Conservation (phyloP, 2,113 vertebrate species). For the Balaeniceps rex region DNA sequence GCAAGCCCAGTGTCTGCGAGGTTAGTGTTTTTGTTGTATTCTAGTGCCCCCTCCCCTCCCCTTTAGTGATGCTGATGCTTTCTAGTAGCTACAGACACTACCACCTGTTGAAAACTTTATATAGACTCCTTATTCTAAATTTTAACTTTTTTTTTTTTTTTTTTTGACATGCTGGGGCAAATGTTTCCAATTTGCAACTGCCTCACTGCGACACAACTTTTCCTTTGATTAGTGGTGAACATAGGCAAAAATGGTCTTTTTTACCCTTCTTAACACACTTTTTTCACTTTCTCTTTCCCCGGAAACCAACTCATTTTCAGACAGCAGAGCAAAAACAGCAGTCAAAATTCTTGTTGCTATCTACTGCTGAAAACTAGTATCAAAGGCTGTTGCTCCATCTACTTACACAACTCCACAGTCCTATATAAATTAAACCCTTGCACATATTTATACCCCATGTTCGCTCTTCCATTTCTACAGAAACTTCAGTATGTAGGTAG, state of each 20-base stretch:
- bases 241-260: neutral
- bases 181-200: neutral
- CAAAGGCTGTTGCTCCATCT: neutral
- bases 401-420: neutral
- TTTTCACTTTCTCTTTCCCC: neutral
- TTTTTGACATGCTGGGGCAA: neutral
- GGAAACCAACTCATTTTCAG: neutral
- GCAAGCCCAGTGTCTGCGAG: neutral
- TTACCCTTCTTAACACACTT: neutral
- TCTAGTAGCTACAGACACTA: neutral
- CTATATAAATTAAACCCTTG: neutral
- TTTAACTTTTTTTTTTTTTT: neutral
- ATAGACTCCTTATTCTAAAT: neutral
- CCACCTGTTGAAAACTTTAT: neutral
- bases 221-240: neutral
- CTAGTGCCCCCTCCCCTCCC: neutral
- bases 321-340: neutral
- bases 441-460: neutral
- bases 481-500: neutral
- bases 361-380: neutral
- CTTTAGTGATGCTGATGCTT: neutral
- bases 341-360: neutral
- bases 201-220: neutral
- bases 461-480: neutral
- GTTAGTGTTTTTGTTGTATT: neutral